Evolutionary conservation across 2,888 invertebrate genomes (phyloP), one percentile per base, ranked within the genome.

Genomic region (Leptinotarsa haldemani): DNA sequence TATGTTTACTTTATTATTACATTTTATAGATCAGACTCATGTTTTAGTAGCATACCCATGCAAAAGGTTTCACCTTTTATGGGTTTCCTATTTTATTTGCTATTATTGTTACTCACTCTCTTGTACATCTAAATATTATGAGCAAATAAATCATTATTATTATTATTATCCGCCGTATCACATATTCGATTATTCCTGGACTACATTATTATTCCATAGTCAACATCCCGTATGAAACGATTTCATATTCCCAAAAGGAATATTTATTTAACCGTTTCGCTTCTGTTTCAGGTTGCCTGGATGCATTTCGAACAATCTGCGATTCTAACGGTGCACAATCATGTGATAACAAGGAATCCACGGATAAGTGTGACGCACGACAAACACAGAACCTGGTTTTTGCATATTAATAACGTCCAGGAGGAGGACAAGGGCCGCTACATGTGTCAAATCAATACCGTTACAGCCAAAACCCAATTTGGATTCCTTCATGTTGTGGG

Each of bases 221-320:
- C 22, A 56, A 56, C 56, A 20, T 15, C 7, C 12, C 52, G 4
- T 18, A 56, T 22, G 12, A 15, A 56, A 56, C 56, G 15, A 15
- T 56, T 15, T 50, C 20, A 50, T 20, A 30, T 50, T 65, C 9
- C n/a, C 5, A 13, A 18, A 46, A 20, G 48, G 16, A 9, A 47
- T 48, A 50, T 47, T 16, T 58, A n/a, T 71, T 50, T n/a, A 64
- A 65, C 65, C 22, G 69, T 71, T 67, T 70, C 65, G 52, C 69
- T 69, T 80, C 83, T 76, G 78, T 88, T 89, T 48, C 89, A 97
- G 97, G 96, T 97, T 79, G 97, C 97, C 83, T 97, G 97, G 97
- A 97, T 97, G 94, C 95, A 97, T 88, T 96, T 95, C 87, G 97
- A 97, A 87, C 96, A 96, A 88, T 96, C 96, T 69, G 96, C 97